A percentile compares a stretch with the other conserved stretches of the same genome.
phyloP scores from a whole-genome alignment of 2,113 vertebrate genomes.

The Hipposideros armiger region DNA sequence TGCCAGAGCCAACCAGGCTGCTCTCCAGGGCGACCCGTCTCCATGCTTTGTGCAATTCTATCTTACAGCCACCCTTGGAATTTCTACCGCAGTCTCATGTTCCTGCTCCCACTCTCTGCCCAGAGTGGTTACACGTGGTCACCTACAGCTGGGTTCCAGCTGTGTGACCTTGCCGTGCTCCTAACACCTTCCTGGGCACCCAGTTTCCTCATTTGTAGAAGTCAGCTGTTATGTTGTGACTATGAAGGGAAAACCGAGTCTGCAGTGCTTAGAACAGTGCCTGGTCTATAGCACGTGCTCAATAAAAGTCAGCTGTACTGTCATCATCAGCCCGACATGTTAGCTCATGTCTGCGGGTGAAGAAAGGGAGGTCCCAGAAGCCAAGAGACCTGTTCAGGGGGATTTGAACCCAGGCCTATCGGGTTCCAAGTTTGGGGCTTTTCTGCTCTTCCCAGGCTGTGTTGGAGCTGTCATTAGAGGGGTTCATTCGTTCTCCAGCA shows the following conservation, averaged over 20 bases:
- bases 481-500: background rate
- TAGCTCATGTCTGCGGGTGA: background rate
- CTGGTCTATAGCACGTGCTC: background rate
- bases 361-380: background rate
- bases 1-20: background rate
- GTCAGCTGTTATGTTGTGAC: background rate
- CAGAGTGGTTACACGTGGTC: accelerated
- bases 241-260: background rate
- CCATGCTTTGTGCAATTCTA: accelerated
- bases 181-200: background rate
- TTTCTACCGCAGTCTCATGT: accelerated
- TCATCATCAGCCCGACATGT: accelerated
- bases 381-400: background rate
- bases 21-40: accelerated
- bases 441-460: background rate
- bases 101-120: accelerated
- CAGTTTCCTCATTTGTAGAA: background rate
- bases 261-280: background rate
- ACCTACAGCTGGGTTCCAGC: background rate
- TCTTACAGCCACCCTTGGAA: background rate
- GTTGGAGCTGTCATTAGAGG: background rate
- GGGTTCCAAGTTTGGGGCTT: background rate
- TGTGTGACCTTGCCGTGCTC: background rate
- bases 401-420: background rate
- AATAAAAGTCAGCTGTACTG: background rate